phyloP scores from a whole-genome alignment of 2,888 invertebrate genomes.

The Pterobdella sp. region DNA sequence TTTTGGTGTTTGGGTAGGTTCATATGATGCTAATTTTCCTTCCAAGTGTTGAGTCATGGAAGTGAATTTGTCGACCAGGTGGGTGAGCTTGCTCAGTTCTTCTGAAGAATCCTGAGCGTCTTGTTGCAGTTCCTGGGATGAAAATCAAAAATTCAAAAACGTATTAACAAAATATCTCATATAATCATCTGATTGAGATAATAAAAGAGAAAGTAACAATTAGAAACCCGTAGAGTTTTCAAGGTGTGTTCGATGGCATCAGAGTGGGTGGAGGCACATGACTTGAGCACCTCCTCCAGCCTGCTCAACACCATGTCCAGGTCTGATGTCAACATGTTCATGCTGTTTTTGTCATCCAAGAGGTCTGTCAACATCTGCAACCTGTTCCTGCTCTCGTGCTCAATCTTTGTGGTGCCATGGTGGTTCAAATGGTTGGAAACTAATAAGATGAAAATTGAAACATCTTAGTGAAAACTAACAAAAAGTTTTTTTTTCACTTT shows the following conservation, averaged over 20 bases:
- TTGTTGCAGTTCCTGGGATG: constrained; percentile 3
- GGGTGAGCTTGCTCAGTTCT: constrained; percentile 12
- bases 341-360: background rate
- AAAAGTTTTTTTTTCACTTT: no score
- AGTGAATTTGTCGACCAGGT: constrained; percentile 14
- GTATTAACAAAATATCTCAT: background rate
- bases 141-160: background rate
- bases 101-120: constrained; percentile 16
- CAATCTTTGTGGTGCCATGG: no score
- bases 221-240: no score
- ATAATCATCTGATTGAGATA: no score
- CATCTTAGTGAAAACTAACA: no score
- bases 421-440: no score
- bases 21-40: constrained; percentile 19
- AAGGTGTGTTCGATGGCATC: constrained; percentile 11
- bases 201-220: no score
- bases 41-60: constrained; percentile 13
- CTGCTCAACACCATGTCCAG: constrained; percentile 16
- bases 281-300: constrained; percentile 15
- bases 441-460: no score
- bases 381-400: background rate
- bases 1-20: background rate
- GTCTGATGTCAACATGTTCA: constrained; percentile 3
- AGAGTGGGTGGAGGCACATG: constrained; percentile 9
- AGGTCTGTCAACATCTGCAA: constrained; percentile 2